Conservation (phyloP, 2,797 vertebrate species). For the Gallinago nigripennis region DNA sequence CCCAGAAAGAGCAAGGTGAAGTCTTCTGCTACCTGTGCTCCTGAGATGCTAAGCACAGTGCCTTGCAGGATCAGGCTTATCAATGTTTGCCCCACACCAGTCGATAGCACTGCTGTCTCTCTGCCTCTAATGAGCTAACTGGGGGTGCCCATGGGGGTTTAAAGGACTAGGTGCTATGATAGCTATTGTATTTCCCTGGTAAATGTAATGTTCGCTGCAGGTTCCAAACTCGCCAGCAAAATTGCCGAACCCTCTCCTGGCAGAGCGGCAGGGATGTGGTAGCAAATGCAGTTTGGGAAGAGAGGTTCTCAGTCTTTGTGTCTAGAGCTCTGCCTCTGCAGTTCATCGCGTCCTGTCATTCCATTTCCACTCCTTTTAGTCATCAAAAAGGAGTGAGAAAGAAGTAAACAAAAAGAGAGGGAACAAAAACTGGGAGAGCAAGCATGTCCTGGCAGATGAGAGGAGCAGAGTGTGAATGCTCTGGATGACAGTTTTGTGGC, state of each 20-base stretch:
- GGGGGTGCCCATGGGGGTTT: not conserved
- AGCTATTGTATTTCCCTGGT: not conserved
- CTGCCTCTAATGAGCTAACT: not conserved
- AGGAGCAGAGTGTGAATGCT: not conserved
- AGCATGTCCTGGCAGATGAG: not conserved
- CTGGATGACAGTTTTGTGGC: not conserved
- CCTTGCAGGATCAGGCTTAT: not conserved
- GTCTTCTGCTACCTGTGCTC: not conserved
- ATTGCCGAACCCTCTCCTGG: not conserved
- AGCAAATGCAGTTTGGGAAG: not conserved
- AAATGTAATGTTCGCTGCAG: fast-evolving
- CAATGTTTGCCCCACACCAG: not conserved
- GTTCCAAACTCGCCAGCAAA: not conserved
- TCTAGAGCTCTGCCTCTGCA: not conserved
- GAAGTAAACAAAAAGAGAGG: not conserved
- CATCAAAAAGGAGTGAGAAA: not conserved
- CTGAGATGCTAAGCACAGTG: not conserved
- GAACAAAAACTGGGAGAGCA: not conserved
- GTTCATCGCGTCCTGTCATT: not conserved
- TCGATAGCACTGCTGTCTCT: not conserved
- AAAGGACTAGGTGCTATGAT: not conserved
- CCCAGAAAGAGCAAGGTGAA: not conserved
- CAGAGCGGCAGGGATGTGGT: not conserved
- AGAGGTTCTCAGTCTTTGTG: not conserved
- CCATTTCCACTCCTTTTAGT: not conserved